These are phyloP conservation scores for Saccopteryx bilineata DNA, from an alignment of 2,113 vertebrate species.

Conservation along the genomic window DNA sequence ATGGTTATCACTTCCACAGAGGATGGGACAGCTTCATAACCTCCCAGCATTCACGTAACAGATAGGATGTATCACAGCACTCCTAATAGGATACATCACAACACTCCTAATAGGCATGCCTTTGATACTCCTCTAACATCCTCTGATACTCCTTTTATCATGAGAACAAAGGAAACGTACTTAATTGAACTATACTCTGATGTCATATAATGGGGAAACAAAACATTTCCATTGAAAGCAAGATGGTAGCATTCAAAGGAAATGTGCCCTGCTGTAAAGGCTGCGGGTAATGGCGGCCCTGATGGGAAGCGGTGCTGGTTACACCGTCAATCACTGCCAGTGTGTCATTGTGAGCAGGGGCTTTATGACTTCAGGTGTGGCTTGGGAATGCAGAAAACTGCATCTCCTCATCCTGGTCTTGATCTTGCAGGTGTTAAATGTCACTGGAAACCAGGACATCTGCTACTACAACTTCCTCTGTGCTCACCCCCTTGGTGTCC, in stretches of 20 bases:
- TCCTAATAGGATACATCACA: neutral
- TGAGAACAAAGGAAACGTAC: neutral
- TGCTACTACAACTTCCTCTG: constrained; percentile 93
- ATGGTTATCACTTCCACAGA: neutral
- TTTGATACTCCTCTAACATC: neutral
- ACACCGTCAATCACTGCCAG: neutral
- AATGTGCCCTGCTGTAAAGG: neutral
- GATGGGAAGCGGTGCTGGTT: neutral
- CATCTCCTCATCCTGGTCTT: constrained; percentile 30
- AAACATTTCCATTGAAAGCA: constrained; percentile 9
- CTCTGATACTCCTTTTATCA: constrained; percentile 25
- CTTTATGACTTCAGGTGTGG: neutral
- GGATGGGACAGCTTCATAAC: neutral
- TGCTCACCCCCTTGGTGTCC: constrained; percentile 89
- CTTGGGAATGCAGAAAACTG: neutral
- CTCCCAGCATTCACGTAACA: neutral
- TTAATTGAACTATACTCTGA: neutral
- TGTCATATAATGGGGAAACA: neutral
- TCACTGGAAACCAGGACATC: constrained; percentile 92
- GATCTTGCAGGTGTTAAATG: constrained; percentile 89
- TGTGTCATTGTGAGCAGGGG: rapidly evolving
- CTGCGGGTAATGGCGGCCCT: neutral
- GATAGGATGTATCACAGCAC: neutral
- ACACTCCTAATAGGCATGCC: neutral
- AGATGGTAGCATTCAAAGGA: neutral